Evolutionary conservation across 2,113 vertebrate genomes (phyloP), one percentile per base, ranked within the genome.

Genomic region (Ornithorhynchus anatinus): DNA sequence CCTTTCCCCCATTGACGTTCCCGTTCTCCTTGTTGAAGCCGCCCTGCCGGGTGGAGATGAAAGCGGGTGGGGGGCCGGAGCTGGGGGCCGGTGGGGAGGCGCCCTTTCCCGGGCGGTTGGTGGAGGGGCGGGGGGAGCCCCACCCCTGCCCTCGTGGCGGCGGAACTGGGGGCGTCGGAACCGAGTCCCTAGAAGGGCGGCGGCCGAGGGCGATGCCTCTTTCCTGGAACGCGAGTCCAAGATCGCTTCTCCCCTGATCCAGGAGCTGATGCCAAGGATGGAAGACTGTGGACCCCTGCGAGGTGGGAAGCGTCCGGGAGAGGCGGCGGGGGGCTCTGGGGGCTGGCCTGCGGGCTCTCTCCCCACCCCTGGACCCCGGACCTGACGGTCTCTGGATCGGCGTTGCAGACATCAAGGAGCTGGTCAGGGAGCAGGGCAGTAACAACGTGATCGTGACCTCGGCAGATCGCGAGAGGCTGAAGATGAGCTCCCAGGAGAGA

Each of bases 221-320:
- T 10, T 5, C 22, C 12, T 4, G 27, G 27, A 50, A 19, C 2
- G 5, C 25, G 25, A 17, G 25, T n/a, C n/a, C n/a, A n/a, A n/a
- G n/a, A n/a, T n/a, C n/a, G n/a, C n/a, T 9, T 54, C 17, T 53
- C 27, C 43, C 35, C 8, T 39, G 19, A 17, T 44, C 23, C 32
- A 96, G 96, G 96, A 97, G 75, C 89, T 97, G 84, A 87, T 97
- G 65, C 95, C 96, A 27, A 94, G 94, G 50, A 79, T 96, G 74
- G 95, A 97, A 54, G 95, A 96, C 61, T 72, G 92, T 22, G 93
- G 92, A 16, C 87, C 90, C 10, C 85, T 91, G 33, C 93, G 94
- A 85, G 95, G 95, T 96, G 85, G 63, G 71, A 48, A 43, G 52
- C 19, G 10, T 8, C 15, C 8, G 4, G 31, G 68, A 75, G 43